Percentiles rank a stretch among this genome's conserved stretches.
phyloP scores from a whole-genome alignment of 2,888 invertebrate species.

The Scaptodrosophila latifasciaeformis region DNA sequence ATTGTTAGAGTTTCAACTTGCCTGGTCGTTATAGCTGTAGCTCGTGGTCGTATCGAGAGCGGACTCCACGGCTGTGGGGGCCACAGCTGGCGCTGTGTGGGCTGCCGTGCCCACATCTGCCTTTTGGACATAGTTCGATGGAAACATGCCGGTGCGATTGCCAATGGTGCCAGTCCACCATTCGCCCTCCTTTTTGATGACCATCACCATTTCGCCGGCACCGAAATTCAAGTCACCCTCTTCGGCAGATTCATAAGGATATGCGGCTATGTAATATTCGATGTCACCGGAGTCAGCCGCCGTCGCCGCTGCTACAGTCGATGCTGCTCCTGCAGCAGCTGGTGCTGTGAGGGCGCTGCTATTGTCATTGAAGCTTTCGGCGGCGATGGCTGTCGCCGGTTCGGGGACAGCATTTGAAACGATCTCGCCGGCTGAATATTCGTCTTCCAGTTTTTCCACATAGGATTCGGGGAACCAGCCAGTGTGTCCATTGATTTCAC shows the following conservation, averaged over 20 bases:
- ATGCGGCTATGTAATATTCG: slow-evolving; percentile 91
- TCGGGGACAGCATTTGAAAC: slow-evolving; percentile 19
- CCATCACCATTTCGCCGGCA: slow-evolving; percentile 89
- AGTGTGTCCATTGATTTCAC: slow-evolving; percentile 90
- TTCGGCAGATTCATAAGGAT: slow-evolving; percentile 92
- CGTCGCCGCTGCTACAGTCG: slow-evolving; percentile 50
- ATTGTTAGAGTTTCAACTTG: no score
- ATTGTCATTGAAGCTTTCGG: slow-evolving; percentile 67
- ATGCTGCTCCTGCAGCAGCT: slow-evolving; percentile 45
- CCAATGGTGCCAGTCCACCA: slow-evolving; percentile 98
- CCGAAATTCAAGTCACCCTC: slow-evolving; percentile 93
- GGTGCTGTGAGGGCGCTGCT: slow-evolving; percentile 50
- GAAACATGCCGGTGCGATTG: slow-evolving; percentile 92
- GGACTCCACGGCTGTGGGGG: slow-evolving; percentile 28
- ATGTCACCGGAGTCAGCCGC: slow-evolving; percentile 75
- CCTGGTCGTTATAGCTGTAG: slow-evolving; percentile 40
- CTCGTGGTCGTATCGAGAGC: no score
- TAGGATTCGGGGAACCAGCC: slow-evolving; percentile 99
- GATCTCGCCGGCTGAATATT: slow-evolving; percentile 14
- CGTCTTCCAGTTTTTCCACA: slow-evolving; percentile 83
- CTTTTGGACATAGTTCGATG: slow-evolving; percentile 95
- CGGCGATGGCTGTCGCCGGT: slow-evolving; percentile 32
- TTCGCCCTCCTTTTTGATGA: slow-evolving; percentile 93
- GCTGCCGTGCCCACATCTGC: slow-evolving; percentile 76
- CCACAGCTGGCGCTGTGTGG: slow-evolving; percentile 25